These are phyloP conservation scores for Tachuris rubrigastra DNA, from an alignment of 2,113 vertebrate species.

Conservation along the genomic window DNA sequence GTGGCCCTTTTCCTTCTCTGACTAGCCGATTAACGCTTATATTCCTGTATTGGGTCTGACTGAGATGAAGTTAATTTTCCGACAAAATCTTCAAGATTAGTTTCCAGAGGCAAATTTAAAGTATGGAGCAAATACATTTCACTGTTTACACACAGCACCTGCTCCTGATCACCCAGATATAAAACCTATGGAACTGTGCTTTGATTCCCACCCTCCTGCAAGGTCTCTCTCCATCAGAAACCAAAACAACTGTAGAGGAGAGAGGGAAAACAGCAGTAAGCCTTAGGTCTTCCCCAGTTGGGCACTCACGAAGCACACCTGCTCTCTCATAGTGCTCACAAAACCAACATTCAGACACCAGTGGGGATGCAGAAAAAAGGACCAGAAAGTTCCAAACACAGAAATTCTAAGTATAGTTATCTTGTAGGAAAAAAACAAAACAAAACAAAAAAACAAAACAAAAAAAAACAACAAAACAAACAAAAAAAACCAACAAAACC, in stretches of 20 bases:
- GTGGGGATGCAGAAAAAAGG: not conserved
- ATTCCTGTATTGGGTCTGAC: not conserved
- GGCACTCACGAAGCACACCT: not conserved
- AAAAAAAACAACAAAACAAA: too few relatives aligned
- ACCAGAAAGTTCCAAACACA: not conserved
- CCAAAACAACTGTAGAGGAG: not conserved
- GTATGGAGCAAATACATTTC: not conserved
- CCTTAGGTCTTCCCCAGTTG: not conserved
- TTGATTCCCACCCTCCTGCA: not conserved
- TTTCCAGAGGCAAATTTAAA: not conserved
- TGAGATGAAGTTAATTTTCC: not conserved
- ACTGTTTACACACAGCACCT: not conserved
- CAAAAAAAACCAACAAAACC: too few relatives aligned
- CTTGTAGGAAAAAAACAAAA: too few relatives aligned
- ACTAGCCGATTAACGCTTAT: fast-evolving
- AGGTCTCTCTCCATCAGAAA: not conserved
- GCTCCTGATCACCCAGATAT: not conserved
- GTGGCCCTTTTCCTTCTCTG: too few relatives aligned
- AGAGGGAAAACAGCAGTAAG: not conserved
- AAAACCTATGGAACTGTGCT: not conserved
- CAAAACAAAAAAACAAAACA: too few relatives aligned
- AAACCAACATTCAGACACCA: not conserved
- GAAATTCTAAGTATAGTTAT: not conserved
- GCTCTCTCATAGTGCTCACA: not conserved
- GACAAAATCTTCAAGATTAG: not conserved